These are phyloP conservation scores for Bembecia ichneumoniformis DNA, from an alignment of 2,888 invertebrate genomes.

Conservation along the genomic window DNA sequence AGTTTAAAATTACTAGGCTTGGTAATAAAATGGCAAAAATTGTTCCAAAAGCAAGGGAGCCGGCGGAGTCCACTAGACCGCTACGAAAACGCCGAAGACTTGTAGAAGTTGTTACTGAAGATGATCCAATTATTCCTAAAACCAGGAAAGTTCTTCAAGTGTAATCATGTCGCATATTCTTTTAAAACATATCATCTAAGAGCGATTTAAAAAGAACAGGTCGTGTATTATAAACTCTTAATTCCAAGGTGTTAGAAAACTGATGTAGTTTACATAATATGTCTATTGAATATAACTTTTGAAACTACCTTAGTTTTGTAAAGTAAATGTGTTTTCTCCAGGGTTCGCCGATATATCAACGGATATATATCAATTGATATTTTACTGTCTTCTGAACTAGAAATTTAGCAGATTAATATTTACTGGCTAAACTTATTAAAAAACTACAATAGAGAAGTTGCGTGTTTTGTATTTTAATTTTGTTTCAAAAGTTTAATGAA, in stretches of 20 bases:
- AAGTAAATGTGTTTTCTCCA: no score
- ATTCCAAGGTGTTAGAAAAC: background rate
- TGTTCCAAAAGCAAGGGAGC: constrained; percentile 50
- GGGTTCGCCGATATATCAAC: no score
- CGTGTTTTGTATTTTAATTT: no score
- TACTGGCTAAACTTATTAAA: no score
- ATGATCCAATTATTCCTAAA: constrained; percentile 61
- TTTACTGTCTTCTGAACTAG: no score
- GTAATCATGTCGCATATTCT: constrained; percentile 21
- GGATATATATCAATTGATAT: no score
- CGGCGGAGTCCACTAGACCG: constrained; percentile 71
- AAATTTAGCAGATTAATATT: no score
- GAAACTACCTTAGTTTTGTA: no score
- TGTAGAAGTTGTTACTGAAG: constrained; percentile 65
- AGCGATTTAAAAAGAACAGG: background rate
- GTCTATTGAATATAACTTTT: no score
- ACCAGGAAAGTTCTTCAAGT: constrained; percentile 67
- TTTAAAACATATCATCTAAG: background rate
- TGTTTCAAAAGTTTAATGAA: no score
- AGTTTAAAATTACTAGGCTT: constrained; percentile 74
- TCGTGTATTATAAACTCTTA: no score
- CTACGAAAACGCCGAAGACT: constrained; percentile 75
- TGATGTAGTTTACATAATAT: background rate
- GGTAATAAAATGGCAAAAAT: constrained; percentile 70
- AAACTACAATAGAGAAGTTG: no score